These are phyloP conservation scores for Neoseiulus cucumeris DNA, from an alignment of 1,140 invertebrate genomes.

Conservation along the genomic window DNA sequence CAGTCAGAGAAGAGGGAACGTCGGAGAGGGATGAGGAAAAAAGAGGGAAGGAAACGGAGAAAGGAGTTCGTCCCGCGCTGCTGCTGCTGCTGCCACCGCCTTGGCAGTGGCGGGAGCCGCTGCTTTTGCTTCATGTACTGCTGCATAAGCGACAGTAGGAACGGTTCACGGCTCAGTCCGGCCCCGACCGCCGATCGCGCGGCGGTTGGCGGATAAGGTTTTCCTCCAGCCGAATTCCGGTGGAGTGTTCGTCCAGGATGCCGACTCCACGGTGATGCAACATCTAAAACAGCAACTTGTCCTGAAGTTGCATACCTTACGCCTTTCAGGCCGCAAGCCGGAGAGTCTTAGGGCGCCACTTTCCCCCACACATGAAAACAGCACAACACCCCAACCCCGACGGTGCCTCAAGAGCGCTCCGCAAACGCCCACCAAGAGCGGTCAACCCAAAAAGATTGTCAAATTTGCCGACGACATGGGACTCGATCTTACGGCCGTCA, in stretches of 20 bases:
- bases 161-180: background rate
- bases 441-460: slow-evolving; percentile 66
- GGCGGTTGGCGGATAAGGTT: background rate
- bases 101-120: background rate
- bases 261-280: slow-evolving; percentile 1
- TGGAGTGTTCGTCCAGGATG: background rate
- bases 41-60: background rate
- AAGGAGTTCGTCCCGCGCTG: background rate
- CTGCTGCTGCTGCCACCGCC: background rate
- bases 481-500: slow-evolving; percentile 66
- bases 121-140: background rate
- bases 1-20: background rate
- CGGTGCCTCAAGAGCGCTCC: slow-evolving; percentile 52
- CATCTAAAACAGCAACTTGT: slow-evolving; percentile 9
- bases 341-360: background rate
- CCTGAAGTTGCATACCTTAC: background rate
- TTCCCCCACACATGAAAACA: background rate
- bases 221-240: background rate
- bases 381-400: background rate
- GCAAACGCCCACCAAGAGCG: slow-evolving; percentile 42
- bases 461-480: slow-evolving; percentile 86
- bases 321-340: slow-evolving; percentile 10
- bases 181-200: background rate
- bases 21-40: background rate
- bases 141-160: background rate